Evolutionary conservation across 2,113 vertebrate genomes (phyloP).

Genomic region (Nettapus auritus): DNA sequence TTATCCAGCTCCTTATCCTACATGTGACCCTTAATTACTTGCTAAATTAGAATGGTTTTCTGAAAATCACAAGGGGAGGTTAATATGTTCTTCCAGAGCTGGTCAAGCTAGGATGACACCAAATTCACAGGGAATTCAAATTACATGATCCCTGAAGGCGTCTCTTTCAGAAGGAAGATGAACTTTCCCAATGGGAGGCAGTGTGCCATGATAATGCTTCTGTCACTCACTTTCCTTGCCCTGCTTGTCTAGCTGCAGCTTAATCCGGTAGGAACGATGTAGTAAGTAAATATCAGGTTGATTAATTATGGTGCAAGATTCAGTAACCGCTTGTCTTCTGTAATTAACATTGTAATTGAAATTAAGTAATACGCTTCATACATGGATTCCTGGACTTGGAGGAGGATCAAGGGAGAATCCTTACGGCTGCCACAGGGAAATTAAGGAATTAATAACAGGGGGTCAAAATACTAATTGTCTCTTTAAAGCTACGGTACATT

Average conservation of each 20-base stretch:
- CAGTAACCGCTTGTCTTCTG: slow-evolving; percentile 65
- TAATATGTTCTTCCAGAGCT: slow-evolving; percentile 87
- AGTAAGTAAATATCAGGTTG: slow-evolving; percentile 74
- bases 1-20: slow-evolving; percentile 86
- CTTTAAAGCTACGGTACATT: not conserved
- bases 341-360: slow-evolving; percentile 63
- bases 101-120: slow-evolving; percentile 86
- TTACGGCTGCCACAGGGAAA: not conserved
- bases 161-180: slow-evolving; percentile 81
- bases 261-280: slow-evolving; percentile 75
- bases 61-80: slow-evolving; percentile 86
- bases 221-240: slow-evolving; percentile 80
- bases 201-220: slow-evolving; percentile 70
- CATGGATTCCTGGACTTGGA: not conserved
- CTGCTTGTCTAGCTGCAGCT: slow-evolving; percentile 65
- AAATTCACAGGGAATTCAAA: slow-evolving; percentile 84
- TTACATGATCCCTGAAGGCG: slow-evolving; percentile 86
- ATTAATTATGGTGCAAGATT: slow-evolving; percentile 69
- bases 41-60: slow-evolving; percentile 88
- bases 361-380: slow-evolving; percentile 35
- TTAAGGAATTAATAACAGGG: not conserved
- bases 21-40: slow-evolving; percentile 91
- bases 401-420: not conserved
- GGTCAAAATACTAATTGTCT: not conserved
- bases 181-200: slow-evolving; percentile 79